Conservation (phyloP, 1,140 invertebrate genomes). For the Manduca sexta region DNA sequence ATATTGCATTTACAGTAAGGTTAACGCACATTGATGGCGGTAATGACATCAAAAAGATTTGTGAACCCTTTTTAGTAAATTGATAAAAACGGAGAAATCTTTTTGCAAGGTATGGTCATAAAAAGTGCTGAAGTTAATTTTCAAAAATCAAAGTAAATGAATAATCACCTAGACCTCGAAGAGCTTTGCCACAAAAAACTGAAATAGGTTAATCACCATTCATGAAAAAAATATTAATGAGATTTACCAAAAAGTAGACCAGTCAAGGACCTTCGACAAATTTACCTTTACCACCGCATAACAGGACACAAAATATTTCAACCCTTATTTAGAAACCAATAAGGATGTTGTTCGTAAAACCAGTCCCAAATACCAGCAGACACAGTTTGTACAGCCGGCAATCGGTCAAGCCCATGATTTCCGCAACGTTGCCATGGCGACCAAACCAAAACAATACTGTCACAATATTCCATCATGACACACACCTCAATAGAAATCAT, state of each 20-base stretch:
- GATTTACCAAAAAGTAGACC: conserved; percentile 24
- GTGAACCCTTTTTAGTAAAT: no score
- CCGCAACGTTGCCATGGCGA: conserved; percentile 49
- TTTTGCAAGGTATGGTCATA: no score
- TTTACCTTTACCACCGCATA: conserved; percentile 1
- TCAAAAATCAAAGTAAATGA: no score
- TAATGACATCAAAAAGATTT: no score
- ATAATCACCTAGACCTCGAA: no score
- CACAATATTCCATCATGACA: conserved; percentile 48
- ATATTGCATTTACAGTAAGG: no score
- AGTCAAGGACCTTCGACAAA: conserved; percentile 26
- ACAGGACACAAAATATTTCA: neutral
- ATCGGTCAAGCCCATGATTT: conserved; percentile 22
- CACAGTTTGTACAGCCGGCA: no score
- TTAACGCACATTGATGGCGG: no score
- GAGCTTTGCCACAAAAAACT: neutral
- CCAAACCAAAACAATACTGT: conserved; percentile 49
- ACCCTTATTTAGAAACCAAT: neutral
- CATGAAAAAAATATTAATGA: conserved; percentile 12
- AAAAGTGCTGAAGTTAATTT: no score
- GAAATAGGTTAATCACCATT: neutral
- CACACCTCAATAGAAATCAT: conserved; percentile 33
- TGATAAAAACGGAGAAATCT: no score
- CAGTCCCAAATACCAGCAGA: no score
- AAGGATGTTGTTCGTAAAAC: neutral